Evolutionary conservation across 2,113 vertebrate genomes (phyloP).

Genomic region (Oxyruncus cristatus): DNA sequence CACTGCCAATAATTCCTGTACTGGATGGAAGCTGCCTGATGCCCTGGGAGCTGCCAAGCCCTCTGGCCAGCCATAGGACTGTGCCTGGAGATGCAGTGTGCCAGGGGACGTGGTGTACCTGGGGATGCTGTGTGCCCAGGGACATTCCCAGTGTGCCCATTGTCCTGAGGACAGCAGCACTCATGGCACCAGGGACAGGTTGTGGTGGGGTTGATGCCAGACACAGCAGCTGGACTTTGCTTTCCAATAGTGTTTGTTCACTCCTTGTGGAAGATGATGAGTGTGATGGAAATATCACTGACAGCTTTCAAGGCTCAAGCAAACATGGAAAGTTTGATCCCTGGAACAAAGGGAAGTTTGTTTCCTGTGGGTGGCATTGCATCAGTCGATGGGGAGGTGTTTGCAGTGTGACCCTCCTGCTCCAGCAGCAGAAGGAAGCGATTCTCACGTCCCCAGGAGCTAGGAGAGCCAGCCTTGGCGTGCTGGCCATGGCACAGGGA

Average conservation of each 20-base stretch:
- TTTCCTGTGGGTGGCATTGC: neutral
- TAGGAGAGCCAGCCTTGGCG: accelerated
- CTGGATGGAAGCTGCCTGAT: neutral
- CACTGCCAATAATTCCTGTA: accelerated
- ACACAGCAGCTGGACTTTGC: neutral
- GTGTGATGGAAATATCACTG: neutral
- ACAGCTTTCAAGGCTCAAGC: neutral
- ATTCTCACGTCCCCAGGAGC: neutral
- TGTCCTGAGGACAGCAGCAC: neutral
- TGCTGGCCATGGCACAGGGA: neutral
- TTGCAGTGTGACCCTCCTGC: neutral
- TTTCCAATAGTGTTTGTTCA: accelerated
- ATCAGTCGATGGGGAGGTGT: accelerated
- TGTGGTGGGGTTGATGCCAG: neutral
- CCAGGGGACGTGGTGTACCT: accelerated
- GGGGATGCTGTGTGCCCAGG: neutral
- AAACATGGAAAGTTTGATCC: neutral
- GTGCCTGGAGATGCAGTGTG: neutral
- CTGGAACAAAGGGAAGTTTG: neutral
- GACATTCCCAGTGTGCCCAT: neutral
- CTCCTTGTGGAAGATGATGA: neutral
- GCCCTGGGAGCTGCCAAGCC: neutral
- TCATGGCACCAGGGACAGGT: neutral
- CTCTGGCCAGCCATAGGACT: accelerated
- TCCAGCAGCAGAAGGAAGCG: neutral